These are phyloP conservation scores for Calliphora vicina DNA, from an alignment of 1,140 invertebrate genomes.

Conservation along the genomic window DNA sequence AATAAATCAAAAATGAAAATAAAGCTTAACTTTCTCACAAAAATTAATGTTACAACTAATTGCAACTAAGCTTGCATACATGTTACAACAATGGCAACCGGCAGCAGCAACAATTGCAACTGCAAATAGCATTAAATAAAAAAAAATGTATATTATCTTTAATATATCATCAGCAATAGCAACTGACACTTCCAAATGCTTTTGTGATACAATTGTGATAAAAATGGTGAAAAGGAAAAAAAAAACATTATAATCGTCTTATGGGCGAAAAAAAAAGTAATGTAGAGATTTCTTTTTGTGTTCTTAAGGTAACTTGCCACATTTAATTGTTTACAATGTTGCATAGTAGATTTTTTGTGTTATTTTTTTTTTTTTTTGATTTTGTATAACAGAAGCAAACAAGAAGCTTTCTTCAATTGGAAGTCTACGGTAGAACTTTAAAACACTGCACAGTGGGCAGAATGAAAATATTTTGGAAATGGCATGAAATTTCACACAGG, in stretches of 20 bases:
- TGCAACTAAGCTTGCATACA: slow-evolving; percentile 14
- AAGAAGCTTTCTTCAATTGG: slow-evolving; percentile 8
- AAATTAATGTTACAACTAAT: slow-evolving; percentile 27
- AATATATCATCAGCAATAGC: not conserved
- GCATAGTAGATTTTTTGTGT: not conserved
- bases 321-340: slow-evolving; percentile 29
- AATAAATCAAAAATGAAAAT: not conserved
- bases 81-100: not conserved
- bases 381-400: not conserved
- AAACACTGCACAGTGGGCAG: too few relatives aligned
- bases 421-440: too few relatives aligned
- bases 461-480: too few relatives aligned
- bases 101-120: not conserved
- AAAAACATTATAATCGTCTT: not conserved
- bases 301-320: not conserved
- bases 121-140: not conserved
- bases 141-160: not conserved
- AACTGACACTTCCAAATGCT: slow-evolving; percentile 4
- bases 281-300: not conserved
- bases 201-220: slow-evolving; percentile 9
- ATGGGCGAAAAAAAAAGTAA: not conserved
- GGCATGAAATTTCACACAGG: too few relatives aligned
- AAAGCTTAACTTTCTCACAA: slow-evolving; percentile 18
- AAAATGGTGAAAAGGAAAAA: not conserved
- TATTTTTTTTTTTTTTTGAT: not conserved